Evolutionary conservation across 53 echinoderm and acorn worm genomes (phyloP).

Genomic region (Patiria pectinifera): DNA sequence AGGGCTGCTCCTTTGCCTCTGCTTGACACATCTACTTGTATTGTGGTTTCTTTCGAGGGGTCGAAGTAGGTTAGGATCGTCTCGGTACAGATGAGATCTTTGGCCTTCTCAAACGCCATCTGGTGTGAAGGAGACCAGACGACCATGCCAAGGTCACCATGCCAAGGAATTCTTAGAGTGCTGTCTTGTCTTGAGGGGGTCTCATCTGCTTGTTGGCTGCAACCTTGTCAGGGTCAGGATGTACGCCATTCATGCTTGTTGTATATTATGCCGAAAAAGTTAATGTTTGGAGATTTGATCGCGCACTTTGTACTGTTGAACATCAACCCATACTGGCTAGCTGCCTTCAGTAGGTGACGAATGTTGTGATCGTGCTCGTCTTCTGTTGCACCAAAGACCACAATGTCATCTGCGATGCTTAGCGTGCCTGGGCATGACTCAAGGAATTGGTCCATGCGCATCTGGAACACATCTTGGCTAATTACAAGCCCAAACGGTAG

Average conservation of each 20-base stretch:
- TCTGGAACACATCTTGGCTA: too few species aligned
- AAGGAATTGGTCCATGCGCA: too few species aligned
- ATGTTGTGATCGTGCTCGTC: too few species aligned
- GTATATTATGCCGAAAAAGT: slow-evolving; percentile 59
- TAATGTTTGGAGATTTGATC: slow-evolving; percentile 22
- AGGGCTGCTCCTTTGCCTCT: slow-evolving; percentile 9
- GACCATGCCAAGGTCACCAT: slow-evolving; percentile 37
- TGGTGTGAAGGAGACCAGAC: slow-evolving; percentile 17
- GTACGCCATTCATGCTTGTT: slow-evolving; percentile 41
- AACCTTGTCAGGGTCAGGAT: slow-evolving; percentile 66
- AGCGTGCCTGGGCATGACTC: too few species aligned
- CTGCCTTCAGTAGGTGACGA: slow-evolving; percentile 37
- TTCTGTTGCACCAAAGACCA: too few species aligned
- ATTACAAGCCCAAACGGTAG: slow-evolving; percentile 20
- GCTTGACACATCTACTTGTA: neutral
- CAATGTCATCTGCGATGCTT: too few species aligned
- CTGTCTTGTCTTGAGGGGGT: slow-evolving; percentile 53
- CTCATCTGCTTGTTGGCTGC: too few species aligned
- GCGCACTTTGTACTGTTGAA: slow-evolving; percentile 47
- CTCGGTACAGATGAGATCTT: slow-evolving; percentile 36
- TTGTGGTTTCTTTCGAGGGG: slow-evolving; percentile 14
- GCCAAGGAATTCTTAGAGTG: slow-evolving; percentile 64
- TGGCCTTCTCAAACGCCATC: slow-evolving; percentile 60
- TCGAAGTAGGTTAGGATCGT: slow-evolving; percentile 61
- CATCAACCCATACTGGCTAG: slow-evolving; percentile 36